These are phyloP conservation scores for Mamestra configurata DNA, from an alignment of 1,140 invertebrate genomes.

Conservation along the genomic window DNA sequence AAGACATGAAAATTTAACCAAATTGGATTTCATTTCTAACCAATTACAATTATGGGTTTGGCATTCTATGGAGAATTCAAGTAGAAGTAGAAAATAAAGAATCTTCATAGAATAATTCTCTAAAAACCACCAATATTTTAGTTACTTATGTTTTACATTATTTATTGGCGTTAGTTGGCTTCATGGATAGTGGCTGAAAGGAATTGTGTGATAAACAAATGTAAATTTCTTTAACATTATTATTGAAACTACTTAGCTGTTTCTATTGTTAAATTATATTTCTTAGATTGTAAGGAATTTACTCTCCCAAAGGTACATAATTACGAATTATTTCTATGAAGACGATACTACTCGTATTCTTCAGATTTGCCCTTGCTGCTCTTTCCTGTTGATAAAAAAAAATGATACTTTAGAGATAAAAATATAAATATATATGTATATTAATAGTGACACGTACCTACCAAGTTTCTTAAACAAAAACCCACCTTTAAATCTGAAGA, in stretches of 20 bases:
- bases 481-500: slow-evolving; percentile 16
- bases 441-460: neutral
- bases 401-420: neutral
- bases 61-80: neutral
- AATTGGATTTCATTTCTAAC: neutral
- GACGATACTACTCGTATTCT: neutral
- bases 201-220: slow-evolving; percentile 79
- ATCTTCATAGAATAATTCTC: neutral
- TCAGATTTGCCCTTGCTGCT: neutral
- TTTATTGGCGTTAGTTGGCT: slow-evolving; percentile 66
- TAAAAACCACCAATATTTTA: slow-evolving; percentile 61
- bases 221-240: slow-evolving; percentile 78
- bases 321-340: slow-evolving; percentile 46
- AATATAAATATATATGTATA: neutral
- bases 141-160: slow-evolving; percentile 54
- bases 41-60: neutral
- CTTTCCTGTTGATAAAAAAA: neutral
- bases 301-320: slow-evolving; percentile 78
- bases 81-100: neutral
- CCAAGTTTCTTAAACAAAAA: neutral
- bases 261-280: slow-evolving; percentile 68
- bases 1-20: neutral
- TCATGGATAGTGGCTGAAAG: slow-evolving; percentile 61
- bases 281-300: slow-evolving; percentile 53
- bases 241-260: slow-evolving; percentile 57